Evolutionary conservation across 2,113 vertebrate species (phyloP), one percentile per base, ranked within the genome.

Genomic region (Rhodinocichla rosea): DNA sequence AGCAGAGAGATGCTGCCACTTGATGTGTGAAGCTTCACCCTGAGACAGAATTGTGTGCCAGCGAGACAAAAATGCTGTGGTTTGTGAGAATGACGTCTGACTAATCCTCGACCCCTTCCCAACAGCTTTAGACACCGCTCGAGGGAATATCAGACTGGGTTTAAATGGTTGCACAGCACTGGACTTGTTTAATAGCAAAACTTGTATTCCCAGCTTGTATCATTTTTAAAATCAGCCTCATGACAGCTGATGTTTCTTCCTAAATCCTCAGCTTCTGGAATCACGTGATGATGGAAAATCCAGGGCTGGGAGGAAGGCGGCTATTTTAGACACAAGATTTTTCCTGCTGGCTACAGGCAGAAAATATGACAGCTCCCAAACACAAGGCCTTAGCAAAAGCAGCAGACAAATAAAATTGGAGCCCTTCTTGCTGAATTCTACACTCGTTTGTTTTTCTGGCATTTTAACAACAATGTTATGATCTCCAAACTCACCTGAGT

Each of bases 311-410:
- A 73, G 47, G 37, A 93, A 89, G 76, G 83, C 10, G 3, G 69
- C 83, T 81, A 69, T 88, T 95, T 91, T 49, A 77, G 73, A 94
- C 10, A 3, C 1, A 17, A 86, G 83, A 35, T 83, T 94, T 89
- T 91, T 91, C 83, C 93, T 84, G 56, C 73, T 70, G 83, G 80
- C 52, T 90, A 73, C 68, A 57, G 76, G 83, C 94, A 94, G 82
- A 64, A 82, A 80, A 92, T 20, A 78, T 27, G 63, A 75, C 78
- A 32, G 57, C 30, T 86, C 62, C 57, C 62, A 77, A 73, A 81
- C 18, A 69, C n/a, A 37, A 47, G 83, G 87, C 77, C 69, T 67
- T 53, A 56, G 62, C 37, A 33, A 74, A 83, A 67, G 73, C 52
- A 77, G 63, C 64, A 81, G 55, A 62, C 27, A 57, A 52, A 56